These are phyloP conservation scores for Cryptomyrus ogoouensis DNA, from an alignment of 2,113 vertebrate species.

Conservation along the genomic window DNA sequence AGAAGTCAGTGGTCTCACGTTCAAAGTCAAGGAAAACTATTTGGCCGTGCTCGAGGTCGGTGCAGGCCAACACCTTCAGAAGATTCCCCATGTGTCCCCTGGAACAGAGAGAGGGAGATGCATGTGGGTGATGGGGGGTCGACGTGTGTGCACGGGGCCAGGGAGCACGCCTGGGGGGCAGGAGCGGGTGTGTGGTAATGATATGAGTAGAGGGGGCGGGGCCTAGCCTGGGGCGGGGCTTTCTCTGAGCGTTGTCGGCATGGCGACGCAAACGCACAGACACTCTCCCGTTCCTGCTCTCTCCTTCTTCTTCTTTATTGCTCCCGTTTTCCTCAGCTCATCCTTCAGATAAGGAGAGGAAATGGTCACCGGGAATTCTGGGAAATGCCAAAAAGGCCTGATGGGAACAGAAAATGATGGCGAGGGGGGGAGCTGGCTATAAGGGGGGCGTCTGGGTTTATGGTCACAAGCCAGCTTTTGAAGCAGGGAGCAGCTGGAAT, in stretches of 20 bases:
- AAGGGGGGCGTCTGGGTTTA: background rate
- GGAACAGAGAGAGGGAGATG: slow-evolving; percentile 85
- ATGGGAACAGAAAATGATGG: background rate
- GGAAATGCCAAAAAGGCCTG: background rate
- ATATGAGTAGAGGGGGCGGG: slow-evolving; percentile 35
- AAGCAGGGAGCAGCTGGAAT: background rate
- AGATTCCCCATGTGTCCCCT: slow-evolving; percentile 93
- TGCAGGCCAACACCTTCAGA: slow-evolving; percentile 92
- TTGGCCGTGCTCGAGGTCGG: slow-evolving; percentile 90
- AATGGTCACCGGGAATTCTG: background rate
- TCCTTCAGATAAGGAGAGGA: background rate
- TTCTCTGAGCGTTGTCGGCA: slow-evolving; percentile 46
- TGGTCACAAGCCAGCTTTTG: background rate
- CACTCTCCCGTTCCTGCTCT: slow-evolving; percentile 39
- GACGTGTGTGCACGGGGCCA: slow-evolving; percentile 29
- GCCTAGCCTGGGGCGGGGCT: slow-evolving; percentile 21
- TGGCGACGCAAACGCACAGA: slow-evolving; percentile 42
- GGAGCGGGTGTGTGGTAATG: slow-evolving; percentile 15
- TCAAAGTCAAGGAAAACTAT: slow-evolving; percentile 98
- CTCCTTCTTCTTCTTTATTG: background rate
- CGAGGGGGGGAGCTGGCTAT: background rate
- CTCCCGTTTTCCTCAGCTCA: background rate
- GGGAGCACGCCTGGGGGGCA: slow-evolving; percentile 28
- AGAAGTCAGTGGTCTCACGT: slow-evolving; percentile 85
- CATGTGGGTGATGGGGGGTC: slow-evolving; percentile 68